These are phyloP conservation scores for Baryphthengus martii DNA, from an alignment of 2,113 vertebrate genomes.

Conservation along the genomic window DNA sequence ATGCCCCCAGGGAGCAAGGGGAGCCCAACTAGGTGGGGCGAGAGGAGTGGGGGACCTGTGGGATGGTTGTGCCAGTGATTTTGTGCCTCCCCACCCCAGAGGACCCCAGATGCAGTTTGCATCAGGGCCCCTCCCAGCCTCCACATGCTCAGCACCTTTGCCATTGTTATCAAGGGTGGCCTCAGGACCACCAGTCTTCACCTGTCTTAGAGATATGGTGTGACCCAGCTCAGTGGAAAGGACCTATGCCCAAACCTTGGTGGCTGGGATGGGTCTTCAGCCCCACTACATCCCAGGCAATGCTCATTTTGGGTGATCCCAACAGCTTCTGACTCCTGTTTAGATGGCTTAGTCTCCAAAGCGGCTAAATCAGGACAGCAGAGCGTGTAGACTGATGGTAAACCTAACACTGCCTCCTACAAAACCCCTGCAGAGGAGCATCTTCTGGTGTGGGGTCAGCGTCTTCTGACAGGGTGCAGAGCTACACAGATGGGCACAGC, in stretches of 20 bases:
- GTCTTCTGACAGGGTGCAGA: not conserved
- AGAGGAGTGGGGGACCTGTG: not conserved
- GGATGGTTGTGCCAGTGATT: not conserved
- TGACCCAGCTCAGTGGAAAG: not conserved
- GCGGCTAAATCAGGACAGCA: not conserved
- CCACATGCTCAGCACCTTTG: not conserved
- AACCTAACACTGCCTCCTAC: not conserved
- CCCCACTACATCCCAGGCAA: not conserved
- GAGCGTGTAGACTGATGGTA: not conserved
- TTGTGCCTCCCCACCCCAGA: not conserved
- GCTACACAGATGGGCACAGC: not conserved
- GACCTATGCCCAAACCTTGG: accelerated
- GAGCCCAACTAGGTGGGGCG: not conserved
- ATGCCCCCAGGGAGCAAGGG: not conserved
- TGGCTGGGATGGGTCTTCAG: not conserved
- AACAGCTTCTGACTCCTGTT: not conserved
- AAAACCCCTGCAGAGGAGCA: not conserved
- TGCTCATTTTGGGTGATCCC: not conserved
- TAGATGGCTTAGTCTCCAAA: not conserved
- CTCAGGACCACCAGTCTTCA: not conserved
- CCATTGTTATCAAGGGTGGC: not conserved
- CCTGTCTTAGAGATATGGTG: not conserved
- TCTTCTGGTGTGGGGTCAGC: not conserved
- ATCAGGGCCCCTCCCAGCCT: no score
- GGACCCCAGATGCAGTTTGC: not conserved